These are phyloP conservation scores for Tachina fera DNA, from an alignment of 2,888 invertebrate genomes.

Conservation along the genomic window DNA sequence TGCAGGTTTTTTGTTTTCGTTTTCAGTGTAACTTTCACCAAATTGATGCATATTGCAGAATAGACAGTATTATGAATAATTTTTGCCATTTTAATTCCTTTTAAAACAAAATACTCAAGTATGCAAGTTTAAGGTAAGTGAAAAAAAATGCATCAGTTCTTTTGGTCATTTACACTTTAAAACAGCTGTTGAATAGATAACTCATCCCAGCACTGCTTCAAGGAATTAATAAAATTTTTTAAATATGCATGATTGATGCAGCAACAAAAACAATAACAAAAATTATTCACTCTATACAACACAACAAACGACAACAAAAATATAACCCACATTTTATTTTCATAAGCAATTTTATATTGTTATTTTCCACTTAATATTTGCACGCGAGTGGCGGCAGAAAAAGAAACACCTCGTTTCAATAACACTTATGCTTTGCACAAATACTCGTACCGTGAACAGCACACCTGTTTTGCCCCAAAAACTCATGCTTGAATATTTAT, in stretches of 20 bases:
- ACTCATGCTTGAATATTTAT: conserved; percentile 52
- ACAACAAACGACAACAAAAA: conserved; percentile 18
- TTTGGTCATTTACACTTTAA: background rate
- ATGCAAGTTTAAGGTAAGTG: too few species aligned
- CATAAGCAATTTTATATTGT: conserved; percentile 64
- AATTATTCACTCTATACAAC: background rate
- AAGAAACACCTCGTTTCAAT: conserved; percentile 6
- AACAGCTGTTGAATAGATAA: background rate
- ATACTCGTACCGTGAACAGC: conserved; percentile 8
- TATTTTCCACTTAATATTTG: conserved; percentile 47
- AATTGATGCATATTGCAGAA: too few species aligned
- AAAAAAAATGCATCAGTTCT: background rate
- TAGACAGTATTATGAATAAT: too few species aligned
- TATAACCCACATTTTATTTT: conserved; percentile 58
- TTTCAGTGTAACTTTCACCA: too few species aligned
- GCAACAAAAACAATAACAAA: background rate
- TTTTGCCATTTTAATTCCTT: too few species aligned
- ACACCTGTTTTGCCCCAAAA: conserved; percentile 55
- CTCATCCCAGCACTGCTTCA: too few species aligned
- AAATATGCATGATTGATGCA: background rate
- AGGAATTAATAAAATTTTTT: background rate
- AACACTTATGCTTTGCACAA: conserved; percentile 17
- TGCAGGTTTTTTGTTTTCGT: too few species aligned
- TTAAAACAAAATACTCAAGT: too few species aligned
- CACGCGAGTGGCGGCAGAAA: background rate